Percentiles rank a stretch among this genome's conserved stretches.
phyloP scores from a whole-genome alignment of 2,888 invertebrate genomes.

The Stenchaetothrips biformis region DNA sequence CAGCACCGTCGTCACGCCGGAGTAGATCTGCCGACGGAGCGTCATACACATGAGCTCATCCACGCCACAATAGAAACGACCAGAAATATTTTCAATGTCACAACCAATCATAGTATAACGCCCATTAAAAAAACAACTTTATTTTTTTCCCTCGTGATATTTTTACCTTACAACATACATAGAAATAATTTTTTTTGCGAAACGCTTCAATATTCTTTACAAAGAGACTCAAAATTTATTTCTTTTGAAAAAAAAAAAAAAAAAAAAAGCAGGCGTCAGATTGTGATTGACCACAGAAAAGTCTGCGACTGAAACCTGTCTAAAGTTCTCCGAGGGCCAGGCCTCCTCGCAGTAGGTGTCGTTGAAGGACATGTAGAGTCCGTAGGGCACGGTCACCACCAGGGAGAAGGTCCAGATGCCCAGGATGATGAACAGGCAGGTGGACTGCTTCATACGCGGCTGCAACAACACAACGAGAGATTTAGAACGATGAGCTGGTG shows the following conservation, averaged over 20 bases:
- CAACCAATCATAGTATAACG: too few relatives aligned
- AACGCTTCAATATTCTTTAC: not conserved
- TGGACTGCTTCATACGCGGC: constrained; percentile 82
- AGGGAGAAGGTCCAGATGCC: constrained; percentile 88
- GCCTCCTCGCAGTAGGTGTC: constrained; percentile 70
- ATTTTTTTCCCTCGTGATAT: not conserved
- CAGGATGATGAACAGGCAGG: constrained; percentile 78
- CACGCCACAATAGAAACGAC: too few relatives aligned
- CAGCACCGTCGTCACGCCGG: constrained; percentile 77
- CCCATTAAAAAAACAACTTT: too few relatives aligned
- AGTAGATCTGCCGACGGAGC: constrained; percentile 57
- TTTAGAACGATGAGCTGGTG: too few relatives aligned
- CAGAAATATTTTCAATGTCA: too few relatives aligned
- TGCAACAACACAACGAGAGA: not conserved
- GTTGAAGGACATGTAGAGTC: constrained; percentile 50
- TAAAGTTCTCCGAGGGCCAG: constrained; percentile 81
- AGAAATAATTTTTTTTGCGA: not conserved
- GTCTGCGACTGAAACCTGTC: constrained; percentile 53
- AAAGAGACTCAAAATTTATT: too few relatives aligned
- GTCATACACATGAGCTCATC: constrained; percentile 36
- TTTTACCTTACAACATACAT: too few relatives aligned
- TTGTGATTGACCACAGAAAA: not conserved
- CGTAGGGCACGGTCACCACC: constrained; percentile 85
- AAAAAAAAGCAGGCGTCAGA: not conserved
- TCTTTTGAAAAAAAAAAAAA: not conserved